A percentile compares a stretch with the other conserved stretches of the same genome.
These are phyloP conservation scores for Pecten maximus DNA, from an alignment of 2,888 invertebrate genomes.

Conservation along the genomic window DNA sequence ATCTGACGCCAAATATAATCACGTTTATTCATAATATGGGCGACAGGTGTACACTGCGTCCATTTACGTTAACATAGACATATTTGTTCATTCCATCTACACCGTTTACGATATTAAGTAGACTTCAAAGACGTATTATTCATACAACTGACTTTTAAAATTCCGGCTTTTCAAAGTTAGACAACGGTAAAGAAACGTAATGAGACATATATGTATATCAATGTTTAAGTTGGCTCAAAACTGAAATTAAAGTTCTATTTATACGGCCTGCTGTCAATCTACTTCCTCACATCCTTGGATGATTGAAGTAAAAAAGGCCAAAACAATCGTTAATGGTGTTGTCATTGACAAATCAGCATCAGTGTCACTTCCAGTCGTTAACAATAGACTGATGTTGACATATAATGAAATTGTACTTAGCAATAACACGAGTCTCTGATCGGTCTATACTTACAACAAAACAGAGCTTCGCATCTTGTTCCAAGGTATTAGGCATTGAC, in stretches of 20 bases:
- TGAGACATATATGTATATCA: slow-evolving; percentile 7
- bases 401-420: background rate
- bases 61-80: background rate
- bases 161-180: background rate
- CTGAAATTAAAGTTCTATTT: background rate
- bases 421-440: too few relatives aligned
- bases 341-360: background rate
- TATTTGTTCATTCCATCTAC: background rate
- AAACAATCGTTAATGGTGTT: background rate
- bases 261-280: background rate
- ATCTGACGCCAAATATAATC: background rate
- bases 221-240: background rate
- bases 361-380: background rate
- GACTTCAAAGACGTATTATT: background rate
- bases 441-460: too few relatives aligned
- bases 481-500: too few relatives aligned
- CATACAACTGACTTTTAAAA: background rate
- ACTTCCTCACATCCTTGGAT: background rate
- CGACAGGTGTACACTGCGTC: background rate
- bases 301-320: background rate
- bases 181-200: background rate
- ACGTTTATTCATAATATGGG: background rate
- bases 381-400: background rate
- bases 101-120: background rate
- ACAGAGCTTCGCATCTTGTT: too few relatives aligned